These are phyloP conservation scores for Mormyrus hasselquistii DNA, from an alignment of 2,797 vertebrate genomes.

Conservation along the genomic window DNA sequence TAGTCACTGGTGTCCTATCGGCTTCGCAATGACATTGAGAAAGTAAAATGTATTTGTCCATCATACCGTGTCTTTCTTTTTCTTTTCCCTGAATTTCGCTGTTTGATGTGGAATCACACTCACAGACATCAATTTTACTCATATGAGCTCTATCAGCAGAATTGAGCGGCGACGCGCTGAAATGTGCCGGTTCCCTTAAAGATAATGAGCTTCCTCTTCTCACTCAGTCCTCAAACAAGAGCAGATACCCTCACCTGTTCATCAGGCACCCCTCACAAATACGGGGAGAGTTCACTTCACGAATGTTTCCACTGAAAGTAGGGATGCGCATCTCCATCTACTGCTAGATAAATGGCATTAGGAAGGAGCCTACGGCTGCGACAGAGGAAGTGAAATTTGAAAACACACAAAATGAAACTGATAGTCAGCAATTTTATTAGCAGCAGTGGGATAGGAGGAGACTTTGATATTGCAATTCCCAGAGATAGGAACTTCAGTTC, in stretches of 20 bases:
- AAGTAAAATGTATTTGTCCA: not conserved
- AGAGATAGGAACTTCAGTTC: conserved; percentile 42
- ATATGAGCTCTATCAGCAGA: conserved; percentile 47
- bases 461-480: conserved; percentile 51
- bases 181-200: conserved; percentile 47
- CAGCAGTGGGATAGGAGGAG: conserved; percentile 40
- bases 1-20: not conserved
- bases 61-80: not conserved
- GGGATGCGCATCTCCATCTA: conserved; percentile 22
- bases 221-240: not conserved
- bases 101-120: not conserved
- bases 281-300: conserved; percentile 18
- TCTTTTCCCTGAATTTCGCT: not conserved
- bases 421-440: conserved; percentile 48
- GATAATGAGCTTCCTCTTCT: conserved; percentile 48
- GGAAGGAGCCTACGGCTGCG: conserved; percentile 13
- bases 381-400: conserved; percentile 21
- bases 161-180: conserved; percentile 41
- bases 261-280: conserved; percentile 27
- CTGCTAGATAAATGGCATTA: conserved; percentile 11
- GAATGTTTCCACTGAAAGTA: conserved; percentile 35
- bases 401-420: conserved; percentile 31
- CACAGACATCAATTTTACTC: conserved; percentile 2
- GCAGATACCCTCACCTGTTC: not conserved
- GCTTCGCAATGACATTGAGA: not conserved